Evolutionary conservation across 2,797 vertebrate species (phyloP).

Genomic region (Ara ararauna): DNA sequence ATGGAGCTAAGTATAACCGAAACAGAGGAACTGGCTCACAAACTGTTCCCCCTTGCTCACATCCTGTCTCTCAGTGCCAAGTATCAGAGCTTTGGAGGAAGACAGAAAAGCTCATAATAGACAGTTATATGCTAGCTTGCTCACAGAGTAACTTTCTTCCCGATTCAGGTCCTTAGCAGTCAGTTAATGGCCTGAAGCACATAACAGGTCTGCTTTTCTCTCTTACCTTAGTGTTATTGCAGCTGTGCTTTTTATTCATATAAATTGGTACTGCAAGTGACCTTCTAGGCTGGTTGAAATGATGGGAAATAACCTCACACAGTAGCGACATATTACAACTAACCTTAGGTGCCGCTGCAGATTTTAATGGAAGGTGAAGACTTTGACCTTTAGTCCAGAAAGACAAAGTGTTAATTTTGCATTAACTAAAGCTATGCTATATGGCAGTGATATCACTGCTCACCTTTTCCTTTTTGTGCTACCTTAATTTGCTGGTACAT

Average conservation of each 20-base stretch:
- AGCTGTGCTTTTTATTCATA: neutral
- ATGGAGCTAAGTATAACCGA: slow-evolving; percentile 39
- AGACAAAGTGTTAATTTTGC: neutral
- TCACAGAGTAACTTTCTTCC: slow-evolving; percentile 27
- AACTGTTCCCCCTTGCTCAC: neutral
- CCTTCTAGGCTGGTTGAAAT: neutral
- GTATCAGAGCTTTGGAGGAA: slow-evolving; percentile 37
- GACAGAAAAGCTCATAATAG: slow-evolving; percentile 1
- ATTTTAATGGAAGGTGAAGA: neutral
- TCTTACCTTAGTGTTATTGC: neutral
- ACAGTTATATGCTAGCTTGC: neutral
- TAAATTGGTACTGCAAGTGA: neutral
- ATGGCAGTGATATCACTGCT: neutral
- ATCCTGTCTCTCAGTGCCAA: slow-evolving; percentile 36
- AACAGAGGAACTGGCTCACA: slow-evolving; percentile 48
- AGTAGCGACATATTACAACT: neutral
- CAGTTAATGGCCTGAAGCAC: neutral
- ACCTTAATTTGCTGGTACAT: neutral
- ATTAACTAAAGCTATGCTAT: neutral
- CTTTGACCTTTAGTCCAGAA: neutral
- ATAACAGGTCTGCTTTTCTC: neutral
- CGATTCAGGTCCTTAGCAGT: neutral
- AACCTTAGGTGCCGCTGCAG: neutral
- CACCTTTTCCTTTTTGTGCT: neutral
- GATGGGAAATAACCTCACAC: neutral